Evolutionary conservation across 2,113 vertebrate species (phyloP).

Genomic region (Psettodes erumei): DNA sequence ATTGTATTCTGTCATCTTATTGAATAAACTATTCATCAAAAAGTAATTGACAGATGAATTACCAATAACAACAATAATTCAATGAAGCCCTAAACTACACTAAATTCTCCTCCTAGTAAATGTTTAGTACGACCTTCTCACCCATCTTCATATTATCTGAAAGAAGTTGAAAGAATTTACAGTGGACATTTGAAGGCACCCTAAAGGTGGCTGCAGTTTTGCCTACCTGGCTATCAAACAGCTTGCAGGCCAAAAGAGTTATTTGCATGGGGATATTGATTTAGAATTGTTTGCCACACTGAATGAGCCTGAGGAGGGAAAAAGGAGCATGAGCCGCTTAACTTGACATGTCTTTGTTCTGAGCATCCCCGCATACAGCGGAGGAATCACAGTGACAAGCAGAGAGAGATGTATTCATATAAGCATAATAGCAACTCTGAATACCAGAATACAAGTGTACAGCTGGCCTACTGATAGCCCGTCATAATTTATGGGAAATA

Average conservation of each 20-base stretch:
- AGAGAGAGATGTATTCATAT: constrained; percentile 79
- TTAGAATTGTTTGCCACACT: constrained; percentile 57
- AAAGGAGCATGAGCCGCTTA: constrained; percentile 41
- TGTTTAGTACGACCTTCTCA: not conserved
- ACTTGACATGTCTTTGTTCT: constrained; percentile 58
- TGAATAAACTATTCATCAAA: not conserved
- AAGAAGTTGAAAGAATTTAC: constrained; percentile 10
- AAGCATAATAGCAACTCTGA: constrained; percentile 72
- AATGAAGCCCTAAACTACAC: not conserved
- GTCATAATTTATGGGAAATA: constrained; percentile 77
- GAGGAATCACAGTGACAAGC: constrained; percentile 72
- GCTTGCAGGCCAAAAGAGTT: constrained; percentile 38
- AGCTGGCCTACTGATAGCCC: constrained; percentile 72
- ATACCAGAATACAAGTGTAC: constrained; percentile 62
- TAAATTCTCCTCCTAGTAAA: not conserved
- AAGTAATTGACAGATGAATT: not conserved
- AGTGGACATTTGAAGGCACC: constrained; percentile 33
- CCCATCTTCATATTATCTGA: not conserved
- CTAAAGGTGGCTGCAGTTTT: constrained; percentile 21
- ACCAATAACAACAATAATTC: not conserved
- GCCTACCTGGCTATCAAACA: constrained; percentile 41
- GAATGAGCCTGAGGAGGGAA: constrained; percentile 46
- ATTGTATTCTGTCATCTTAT: not conserved
- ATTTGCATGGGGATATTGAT: constrained; percentile 69
- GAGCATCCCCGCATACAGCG: constrained; percentile 65